Conservation (phyloP, 92 coral and sea anemone species). For the Chrysogorgia sp. region DNA sequence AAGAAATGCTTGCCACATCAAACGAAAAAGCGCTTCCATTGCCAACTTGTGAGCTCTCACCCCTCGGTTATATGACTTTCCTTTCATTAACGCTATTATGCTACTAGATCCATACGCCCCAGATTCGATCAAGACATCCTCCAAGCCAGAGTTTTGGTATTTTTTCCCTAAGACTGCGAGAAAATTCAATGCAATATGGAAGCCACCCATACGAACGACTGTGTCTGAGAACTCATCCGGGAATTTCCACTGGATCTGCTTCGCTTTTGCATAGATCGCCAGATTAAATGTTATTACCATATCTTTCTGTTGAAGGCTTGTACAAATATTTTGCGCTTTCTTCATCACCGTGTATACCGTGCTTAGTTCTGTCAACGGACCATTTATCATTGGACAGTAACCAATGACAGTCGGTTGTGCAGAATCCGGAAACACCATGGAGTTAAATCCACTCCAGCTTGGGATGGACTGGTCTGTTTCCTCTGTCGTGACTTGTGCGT, state of each 20-base stretch:
- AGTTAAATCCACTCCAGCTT: slow-evolving; percentile 67
- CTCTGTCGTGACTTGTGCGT: no score
- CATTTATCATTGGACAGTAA: slow-evolving; percentile 69
- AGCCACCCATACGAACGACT: no score
- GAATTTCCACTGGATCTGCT: slow-evolving; percentile 63
- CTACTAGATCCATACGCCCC: no score
- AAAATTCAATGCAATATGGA: no score
- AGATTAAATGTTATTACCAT: slow-evolving; percentile 66
- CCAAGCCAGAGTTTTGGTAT: no score
- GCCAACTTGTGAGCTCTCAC: slow-evolving; percentile 72
- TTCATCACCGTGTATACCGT: no score
- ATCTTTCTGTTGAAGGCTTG: slow-evolving; percentile 52
- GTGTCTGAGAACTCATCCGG: slow-evolving; percentile 63
- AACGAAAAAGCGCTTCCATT: slow-evolving; percentile 68
- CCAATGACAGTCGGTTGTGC: no score
- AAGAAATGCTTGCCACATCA: slow-evolving; percentile 61
- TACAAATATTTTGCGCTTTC: slow-evolving; percentile 58
- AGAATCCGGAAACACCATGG: slow-evolving; percentile 62
- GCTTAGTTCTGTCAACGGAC: slow-evolving; percentile 60
- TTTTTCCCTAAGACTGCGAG: no score
- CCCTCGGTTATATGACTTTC: slow-evolving; percentile 72
- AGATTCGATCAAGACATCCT: no score
- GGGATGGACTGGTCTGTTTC: slow-evolving; percentile 51
- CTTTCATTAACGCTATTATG: no score
- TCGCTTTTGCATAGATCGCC: slow-evolving; percentile 30